Evolutionary conservation across 2,113 vertebrate species (phyloP).

Genomic region (Buteo buteo): DNA sequence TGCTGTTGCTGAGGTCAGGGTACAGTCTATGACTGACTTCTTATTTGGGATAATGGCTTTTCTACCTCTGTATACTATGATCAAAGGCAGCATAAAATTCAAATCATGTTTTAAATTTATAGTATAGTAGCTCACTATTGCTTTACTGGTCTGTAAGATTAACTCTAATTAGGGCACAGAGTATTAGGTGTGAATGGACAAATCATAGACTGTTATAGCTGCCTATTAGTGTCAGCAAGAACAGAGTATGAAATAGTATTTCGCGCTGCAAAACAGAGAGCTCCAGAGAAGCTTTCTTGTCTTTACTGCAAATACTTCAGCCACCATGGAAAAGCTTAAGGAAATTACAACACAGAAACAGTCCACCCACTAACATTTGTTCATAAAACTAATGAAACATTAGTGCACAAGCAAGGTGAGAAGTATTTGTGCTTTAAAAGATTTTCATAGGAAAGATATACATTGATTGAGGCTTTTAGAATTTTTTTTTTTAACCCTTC

Average conservation of each 20-base stretch:
- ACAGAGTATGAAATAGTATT: neutral
- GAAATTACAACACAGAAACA: neutral
- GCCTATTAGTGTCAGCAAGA: neutral
- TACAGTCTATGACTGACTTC: neutral
- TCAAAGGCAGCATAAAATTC: rapidly evolving
- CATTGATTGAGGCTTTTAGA: neutral
- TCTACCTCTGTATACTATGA: neutral
- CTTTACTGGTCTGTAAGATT: neutral
- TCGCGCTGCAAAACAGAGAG: neutral
- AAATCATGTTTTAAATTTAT: neutral
- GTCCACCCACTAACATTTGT: neutral
- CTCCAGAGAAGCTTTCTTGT: neutral
- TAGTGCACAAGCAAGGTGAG: neutral
- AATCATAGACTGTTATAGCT: neutral
- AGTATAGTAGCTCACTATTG: neutral
- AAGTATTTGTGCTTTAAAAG: neutral
- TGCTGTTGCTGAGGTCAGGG: neutral
- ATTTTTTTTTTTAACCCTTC: neutral
- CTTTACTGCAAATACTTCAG: neutral
- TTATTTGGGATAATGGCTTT: neutral
- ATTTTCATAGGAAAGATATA: neutral
- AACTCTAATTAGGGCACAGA: neutral
- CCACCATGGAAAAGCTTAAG: neutral
- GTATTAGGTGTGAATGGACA: neutral
- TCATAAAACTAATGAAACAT: neutral